Evolutionary conservation across 2,888 invertebrate genomes (phyloP).

Genomic region (Chrysolina haemoptera): DNA sequence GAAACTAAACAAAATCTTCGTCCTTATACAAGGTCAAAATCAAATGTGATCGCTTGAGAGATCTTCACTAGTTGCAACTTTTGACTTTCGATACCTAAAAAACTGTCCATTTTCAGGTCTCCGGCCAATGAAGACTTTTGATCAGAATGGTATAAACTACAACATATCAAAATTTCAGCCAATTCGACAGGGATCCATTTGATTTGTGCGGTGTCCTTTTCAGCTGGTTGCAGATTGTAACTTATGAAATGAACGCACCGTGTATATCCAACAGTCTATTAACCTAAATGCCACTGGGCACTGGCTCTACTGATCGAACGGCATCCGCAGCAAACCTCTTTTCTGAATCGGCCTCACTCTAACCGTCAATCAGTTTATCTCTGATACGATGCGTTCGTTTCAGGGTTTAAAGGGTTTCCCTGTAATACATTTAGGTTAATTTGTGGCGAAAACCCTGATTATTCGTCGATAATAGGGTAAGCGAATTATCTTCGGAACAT

Average conservation of each 20-base stretch:
- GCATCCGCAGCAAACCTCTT: slow-evolving; percentile 8
- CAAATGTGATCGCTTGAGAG: too few species aligned
- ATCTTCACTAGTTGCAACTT: too few species aligned
- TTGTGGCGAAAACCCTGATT: slow-evolving; percentile 46
- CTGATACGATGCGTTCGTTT: slow-evolving; percentile 49
- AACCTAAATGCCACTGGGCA: background rate
- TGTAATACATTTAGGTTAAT: slow-evolving; percentile 53
- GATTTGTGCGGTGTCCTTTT: too few species aligned
- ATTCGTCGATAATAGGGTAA: slow-evolving; percentile 44
- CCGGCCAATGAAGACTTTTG: too few species aligned
- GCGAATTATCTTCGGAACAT: slow-evolving; percentile 37
- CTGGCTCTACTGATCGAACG: background rate
- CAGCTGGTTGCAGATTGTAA: too few species aligned
- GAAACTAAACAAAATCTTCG: too few species aligned
- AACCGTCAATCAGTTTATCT: slow-evolving; percentile 47
- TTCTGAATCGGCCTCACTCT: slow-evolving; percentile 28
- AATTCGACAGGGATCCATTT: too few species aligned
- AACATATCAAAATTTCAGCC: too few species aligned
- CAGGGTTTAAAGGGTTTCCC: slow-evolving; percentile 52
- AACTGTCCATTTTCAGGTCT: too few species aligned
- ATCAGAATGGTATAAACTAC: too few species aligned
- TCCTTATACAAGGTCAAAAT: too few species aligned
- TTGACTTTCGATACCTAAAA: too few species aligned
- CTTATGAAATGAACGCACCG: background rate
- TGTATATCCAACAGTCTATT: background rate